phyloP scores from a whole-genome alignment of 2,113 vertebrate species.

The Astatotilapia flaviijosephi region DNA sequence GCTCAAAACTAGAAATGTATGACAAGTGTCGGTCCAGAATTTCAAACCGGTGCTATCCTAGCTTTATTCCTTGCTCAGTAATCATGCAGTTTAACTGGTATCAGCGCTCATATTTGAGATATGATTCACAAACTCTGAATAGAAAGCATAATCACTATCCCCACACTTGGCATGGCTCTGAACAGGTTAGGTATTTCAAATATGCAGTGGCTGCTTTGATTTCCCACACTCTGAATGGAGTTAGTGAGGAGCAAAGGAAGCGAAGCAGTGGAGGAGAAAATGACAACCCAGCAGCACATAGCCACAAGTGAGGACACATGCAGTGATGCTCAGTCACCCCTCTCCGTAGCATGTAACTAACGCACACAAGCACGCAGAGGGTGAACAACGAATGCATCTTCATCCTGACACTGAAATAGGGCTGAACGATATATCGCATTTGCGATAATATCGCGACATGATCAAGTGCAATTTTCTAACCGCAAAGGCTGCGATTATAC shows the following conservation, averaged over 20 bases:
- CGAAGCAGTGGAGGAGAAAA: conserved; percentile 32
- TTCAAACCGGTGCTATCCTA: background rate
- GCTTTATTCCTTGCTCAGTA: background rate
- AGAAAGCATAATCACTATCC: background rate
- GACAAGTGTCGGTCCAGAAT: background rate
- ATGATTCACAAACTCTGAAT: background rate
- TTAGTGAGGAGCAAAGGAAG: conserved; percentile 29
- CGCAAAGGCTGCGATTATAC: too few species aligned
- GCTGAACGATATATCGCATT: too few species aligned
- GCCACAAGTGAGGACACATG: background rate
- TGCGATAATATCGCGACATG: too few species aligned
- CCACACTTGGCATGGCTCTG: background rate
- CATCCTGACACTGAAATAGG: background rate
- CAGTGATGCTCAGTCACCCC: background rate
- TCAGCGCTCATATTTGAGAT: background rate
- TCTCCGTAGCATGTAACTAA: background rate
- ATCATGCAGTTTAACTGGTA: background rate
- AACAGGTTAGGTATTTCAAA: conserved; percentile 28
- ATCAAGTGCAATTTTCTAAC: too few species aligned
- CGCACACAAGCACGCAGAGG: background rate
- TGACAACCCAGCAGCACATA: conserved; percentile 12
- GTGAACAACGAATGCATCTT: background rate
- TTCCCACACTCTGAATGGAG: conserved; percentile 40
- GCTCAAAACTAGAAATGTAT: background rate
- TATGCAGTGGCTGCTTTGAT: conserved; percentile 12